Percentiles rank a stretch among this genome's conserved stretches.
These are phyloP conservation scores for Bemisia tabaci DNA, from an alignment of 1,140 invertebrate species.

Conservation along the genomic window DNA sequence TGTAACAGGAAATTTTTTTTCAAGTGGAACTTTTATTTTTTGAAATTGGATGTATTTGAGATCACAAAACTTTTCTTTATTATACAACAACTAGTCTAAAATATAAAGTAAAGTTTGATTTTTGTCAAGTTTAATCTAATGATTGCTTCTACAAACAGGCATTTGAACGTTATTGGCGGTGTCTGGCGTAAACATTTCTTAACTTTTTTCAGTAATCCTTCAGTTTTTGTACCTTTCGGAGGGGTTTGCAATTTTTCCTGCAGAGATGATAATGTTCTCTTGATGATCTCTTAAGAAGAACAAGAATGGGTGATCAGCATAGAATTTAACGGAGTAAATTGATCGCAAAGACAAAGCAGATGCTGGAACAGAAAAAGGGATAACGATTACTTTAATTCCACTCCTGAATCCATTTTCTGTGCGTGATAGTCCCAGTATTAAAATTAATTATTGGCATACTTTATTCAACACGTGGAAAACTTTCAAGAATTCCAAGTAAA, in stretches of 20 bases:
- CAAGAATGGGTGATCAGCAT: conserved; percentile 48
- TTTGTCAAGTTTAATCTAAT: too few species aligned
- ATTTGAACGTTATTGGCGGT: too few species aligned
- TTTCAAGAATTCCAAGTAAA: background rate
- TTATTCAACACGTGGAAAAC: background rate
- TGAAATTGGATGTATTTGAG: too few species aligned
- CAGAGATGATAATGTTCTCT: conserved; percentile 43
- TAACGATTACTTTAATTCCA: too few species aligned
- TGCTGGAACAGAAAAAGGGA: conserved; percentile 14
- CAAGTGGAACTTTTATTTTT: too few species aligned
- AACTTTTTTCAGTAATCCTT: too few species aligned
- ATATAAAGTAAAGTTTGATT: too few species aligned
- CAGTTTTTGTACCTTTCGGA: background rate
- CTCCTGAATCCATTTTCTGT: background rate
- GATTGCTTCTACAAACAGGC: too few species aligned
- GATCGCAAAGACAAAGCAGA: conserved; percentile 8
- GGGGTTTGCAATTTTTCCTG: conserved; percentile 36
- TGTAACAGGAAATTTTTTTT: too few species aligned
- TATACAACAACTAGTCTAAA: too few species aligned
- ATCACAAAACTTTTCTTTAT: too few species aligned
- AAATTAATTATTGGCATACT: background rate
- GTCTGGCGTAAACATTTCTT: too few species aligned
- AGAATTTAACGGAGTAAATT: conserved; percentile 29
- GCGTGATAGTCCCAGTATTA: background rate
- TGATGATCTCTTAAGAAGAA: conserved; percentile 48